Evolutionary conservation across 2,797 vertebrate genomes (phyloP).

Genomic region (Sebastes nivosus): DNA sequence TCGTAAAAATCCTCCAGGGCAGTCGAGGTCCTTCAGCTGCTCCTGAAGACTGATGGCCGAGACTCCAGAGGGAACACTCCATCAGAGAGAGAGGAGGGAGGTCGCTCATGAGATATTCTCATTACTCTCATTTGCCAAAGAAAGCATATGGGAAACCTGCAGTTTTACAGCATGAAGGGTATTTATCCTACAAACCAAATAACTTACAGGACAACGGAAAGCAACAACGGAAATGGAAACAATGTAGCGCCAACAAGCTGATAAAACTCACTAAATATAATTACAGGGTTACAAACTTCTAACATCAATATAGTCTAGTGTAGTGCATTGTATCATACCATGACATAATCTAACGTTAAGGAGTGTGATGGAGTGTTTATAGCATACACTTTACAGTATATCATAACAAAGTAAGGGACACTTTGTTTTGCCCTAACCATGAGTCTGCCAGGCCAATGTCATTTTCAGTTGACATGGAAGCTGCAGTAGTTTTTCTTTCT

Average conservation of each 20-base stretch:
- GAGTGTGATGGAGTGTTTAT: background rate
- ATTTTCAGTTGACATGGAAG: too few relatives aligned
- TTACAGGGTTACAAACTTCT: background rate
- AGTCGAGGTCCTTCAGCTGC: constrained; percentile 54
- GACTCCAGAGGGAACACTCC: constrained; percentile 43
- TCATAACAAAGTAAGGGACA: background rate
- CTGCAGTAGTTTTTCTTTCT: too few relatives aligned
- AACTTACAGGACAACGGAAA: constrained; percentile 9
- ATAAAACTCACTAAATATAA: background rate
- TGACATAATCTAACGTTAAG: background rate
- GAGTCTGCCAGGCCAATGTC: background rate
- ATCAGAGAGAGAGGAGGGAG: constrained; percentile 27
- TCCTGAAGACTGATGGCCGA: constrained; percentile 58
- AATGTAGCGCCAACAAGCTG: background rate
- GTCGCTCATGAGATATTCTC: constrained; percentile 8
- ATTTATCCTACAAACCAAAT: constrained; percentile 10
- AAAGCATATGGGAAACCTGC: constrained; percentile 18
- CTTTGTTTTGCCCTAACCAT: background rate
- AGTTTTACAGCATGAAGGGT: background rate
- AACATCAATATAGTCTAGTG: background rate
- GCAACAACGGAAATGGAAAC: constrained; percentile 4
- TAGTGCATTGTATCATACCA: background rate
- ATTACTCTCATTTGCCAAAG: constrained; percentile 46
- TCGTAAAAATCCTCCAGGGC: constrained; percentile 49
- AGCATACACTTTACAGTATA: background rate